Evolutionary conservation across 2,113 vertebrate species (phyloP).

Genomic region (Columbina picui): DNA sequence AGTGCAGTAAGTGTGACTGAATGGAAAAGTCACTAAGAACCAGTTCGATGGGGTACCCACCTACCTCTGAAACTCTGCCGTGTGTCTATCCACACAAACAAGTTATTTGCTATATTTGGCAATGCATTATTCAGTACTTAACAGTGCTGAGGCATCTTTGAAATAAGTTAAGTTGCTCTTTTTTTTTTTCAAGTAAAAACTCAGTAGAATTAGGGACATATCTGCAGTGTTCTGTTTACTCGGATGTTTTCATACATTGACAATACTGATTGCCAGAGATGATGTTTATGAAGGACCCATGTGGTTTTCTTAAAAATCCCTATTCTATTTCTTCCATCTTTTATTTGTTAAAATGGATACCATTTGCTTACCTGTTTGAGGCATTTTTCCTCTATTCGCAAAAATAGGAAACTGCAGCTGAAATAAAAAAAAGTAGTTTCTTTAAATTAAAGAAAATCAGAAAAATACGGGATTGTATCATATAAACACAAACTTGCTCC

Average conservation of each 20-base stretch:
- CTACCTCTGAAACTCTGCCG: neutral
- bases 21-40: neutral
- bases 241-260: neutral
- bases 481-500: neutral
- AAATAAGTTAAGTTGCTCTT: neutral
- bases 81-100: neutral
- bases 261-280: neutral
- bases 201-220: neutral
- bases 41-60: neutral
- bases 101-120: neutral
- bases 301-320: neutral
- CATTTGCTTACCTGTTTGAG: slow-evolving; percentile 55
- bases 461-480: neutral
- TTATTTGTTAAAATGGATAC: neutral
- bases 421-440: neutral
- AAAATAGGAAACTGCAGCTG: slow-evolving; percentile 56
- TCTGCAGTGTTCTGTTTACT: neutral
- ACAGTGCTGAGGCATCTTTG: neutral
- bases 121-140: neutral
- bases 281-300: neutral
- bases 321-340: neutral
- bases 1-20: neutral
- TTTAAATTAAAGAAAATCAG: neutral
- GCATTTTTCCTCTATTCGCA: slow-evolving; percentile 13
- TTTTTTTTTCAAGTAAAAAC: neutral